Conservation (phyloP, 1,140 invertebrate genomes). For the Carposina sasakii region DNA sequence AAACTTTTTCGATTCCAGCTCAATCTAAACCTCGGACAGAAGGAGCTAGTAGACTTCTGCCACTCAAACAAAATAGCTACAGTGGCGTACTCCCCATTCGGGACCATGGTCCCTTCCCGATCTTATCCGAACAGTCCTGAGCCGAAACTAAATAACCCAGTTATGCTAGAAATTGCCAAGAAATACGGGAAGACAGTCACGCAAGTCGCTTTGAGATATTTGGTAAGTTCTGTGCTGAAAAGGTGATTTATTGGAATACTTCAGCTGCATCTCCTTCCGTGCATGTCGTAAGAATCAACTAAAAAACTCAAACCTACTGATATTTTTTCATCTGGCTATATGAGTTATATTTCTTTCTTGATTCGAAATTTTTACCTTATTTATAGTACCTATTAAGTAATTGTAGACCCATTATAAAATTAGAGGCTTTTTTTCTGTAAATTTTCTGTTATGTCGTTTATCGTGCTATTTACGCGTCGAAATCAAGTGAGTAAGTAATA, state of each 20-base stretch:
- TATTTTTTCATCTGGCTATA: no score
- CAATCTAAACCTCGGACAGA: conserved; percentile 82
- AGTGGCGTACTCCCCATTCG: conserved; percentile 87
- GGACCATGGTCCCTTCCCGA: conserved; percentile 74
- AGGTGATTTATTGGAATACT: not conserved
- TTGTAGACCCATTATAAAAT: no score
- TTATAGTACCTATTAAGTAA: no score
- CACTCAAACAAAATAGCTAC: conserved; percentile 78
- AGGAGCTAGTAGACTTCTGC: conserved; percentile 81
- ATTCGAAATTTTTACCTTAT: no score
- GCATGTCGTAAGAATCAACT: not conserved
- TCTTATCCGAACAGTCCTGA: conserved; percentile 71
- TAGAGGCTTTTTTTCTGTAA: no score
- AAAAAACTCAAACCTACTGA: not conserved
- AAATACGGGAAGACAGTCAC: conserved; percentile 82
- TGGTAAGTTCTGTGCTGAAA: conserved; percentile 65
- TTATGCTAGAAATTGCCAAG: conserved; percentile 76
- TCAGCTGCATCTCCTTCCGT: not conserved
- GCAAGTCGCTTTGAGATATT: conserved; percentile 77
- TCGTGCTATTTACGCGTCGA: no score
- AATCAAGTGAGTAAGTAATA: no score
- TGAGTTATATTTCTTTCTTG: no score
- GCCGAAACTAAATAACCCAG: conserved; percentile 76
- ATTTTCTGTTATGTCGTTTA: no score
- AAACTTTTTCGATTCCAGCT: conserved; percentile 31